Evolutionary conservation across 2,113 vertebrate genomes (phyloP).

Genomic region (Macquaria ambigua): DNA sequence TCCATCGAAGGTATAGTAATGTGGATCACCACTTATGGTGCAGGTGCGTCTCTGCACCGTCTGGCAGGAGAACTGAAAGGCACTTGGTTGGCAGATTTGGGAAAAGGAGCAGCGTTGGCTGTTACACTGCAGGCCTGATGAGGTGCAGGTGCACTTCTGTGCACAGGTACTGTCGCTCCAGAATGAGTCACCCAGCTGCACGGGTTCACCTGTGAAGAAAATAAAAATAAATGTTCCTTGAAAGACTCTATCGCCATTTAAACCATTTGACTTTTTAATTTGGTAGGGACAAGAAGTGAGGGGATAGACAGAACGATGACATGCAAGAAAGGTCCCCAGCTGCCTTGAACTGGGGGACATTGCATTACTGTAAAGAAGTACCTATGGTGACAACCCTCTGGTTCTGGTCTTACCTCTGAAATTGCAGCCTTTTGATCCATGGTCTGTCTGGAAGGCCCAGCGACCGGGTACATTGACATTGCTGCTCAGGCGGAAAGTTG

Average conservation of each 20-base stretch:
- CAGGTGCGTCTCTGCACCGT: constrained; percentile 67
- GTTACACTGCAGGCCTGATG: constrained; percentile 53
- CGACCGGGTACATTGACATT: constrained; percentile 48
- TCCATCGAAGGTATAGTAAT: constrained; percentile 81
- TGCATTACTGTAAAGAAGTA: too few relatives aligned
- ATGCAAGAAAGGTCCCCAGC: too few relatives aligned
- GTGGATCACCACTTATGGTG: constrained; percentile 74
- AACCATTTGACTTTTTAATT: neutral
- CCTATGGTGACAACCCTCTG: neutral
- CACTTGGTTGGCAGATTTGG: constrained; percentile 55
- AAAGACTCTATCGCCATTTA: neutral
- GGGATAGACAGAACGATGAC: too few relatives aligned
- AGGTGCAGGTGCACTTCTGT: constrained; percentile 69
- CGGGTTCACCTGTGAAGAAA: constrained; percentile 53
- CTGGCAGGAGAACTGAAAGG: constrained; percentile 66
- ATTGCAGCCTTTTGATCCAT: constrained; percentile 43
- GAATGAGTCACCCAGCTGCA: constrained; percentile 65
- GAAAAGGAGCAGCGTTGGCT: constrained; percentile 61
- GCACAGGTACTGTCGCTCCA: constrained; percentile 74
- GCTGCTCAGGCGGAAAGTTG: constrained; percentile 28
- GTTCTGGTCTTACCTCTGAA: constrained; percentile 38
- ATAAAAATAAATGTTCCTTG: too few relatives aligned
- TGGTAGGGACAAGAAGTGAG: too few relatives aligned
- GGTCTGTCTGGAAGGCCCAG: constrained; percentile 68
- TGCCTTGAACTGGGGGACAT: too few relatives aligned